A percentile compares a stretch with the other conserved stretches of the same genome.
These are phyloP conservation scores for Tryphoninae sp. DNA, from an alignment of 2,888 invertebrate species.

Conservation along the genomic window DNA sequence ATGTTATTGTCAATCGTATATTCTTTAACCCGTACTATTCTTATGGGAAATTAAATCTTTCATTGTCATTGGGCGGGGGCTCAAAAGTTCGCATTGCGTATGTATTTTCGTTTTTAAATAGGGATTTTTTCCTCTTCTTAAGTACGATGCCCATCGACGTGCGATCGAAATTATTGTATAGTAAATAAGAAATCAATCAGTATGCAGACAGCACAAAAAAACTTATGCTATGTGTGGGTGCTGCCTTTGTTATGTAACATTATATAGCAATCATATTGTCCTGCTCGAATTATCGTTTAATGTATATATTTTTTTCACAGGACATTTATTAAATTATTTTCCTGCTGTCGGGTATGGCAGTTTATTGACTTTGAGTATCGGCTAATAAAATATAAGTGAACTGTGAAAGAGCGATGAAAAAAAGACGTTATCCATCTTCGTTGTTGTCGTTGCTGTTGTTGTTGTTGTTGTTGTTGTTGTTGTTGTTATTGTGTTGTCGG, in stretches of 20 bases:
- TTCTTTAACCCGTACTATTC: background rate
- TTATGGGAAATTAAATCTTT: background rate
- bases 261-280: constrained; percentile 35
- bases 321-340: constrained; percentile 43
- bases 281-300: constrained; percentile 33
- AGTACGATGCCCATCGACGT: constrained; percentile 49
- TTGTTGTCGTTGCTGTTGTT: constrained; percentile 38
- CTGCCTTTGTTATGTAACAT: constrained; percentile 51
- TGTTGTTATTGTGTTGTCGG: constrained; percentile 17
- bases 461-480: constrained; percentile 36
- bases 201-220: constrained; percentile 62
- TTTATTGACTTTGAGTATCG: constrained; percentile 37
- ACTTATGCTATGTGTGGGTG: constrained; percentile 54
- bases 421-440: constrained; percentile 48
- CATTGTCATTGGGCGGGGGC: background rate
- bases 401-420: constrained; percentile 44
- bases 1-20: too few species aligned
- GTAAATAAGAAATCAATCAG: constrained; percentile 59
- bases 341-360: constrained; percentile 32
- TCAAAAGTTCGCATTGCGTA: constrained; percentile 4
- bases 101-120: constrained; percentile 55
- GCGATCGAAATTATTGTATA: constrained; percentile 55
- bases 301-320: constrained; percentile 23
- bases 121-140: constrained; percentile 31
- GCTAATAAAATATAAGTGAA: constrained; percentile 41